Percentiles rank a stretch among this genome's conserved stretches.
These are phyloP conservation scores for Heterotilapia buettikoferi DNA, from an alignment of 2,113 vertebrate genomes.

Conservation along the genomic window DNA sequence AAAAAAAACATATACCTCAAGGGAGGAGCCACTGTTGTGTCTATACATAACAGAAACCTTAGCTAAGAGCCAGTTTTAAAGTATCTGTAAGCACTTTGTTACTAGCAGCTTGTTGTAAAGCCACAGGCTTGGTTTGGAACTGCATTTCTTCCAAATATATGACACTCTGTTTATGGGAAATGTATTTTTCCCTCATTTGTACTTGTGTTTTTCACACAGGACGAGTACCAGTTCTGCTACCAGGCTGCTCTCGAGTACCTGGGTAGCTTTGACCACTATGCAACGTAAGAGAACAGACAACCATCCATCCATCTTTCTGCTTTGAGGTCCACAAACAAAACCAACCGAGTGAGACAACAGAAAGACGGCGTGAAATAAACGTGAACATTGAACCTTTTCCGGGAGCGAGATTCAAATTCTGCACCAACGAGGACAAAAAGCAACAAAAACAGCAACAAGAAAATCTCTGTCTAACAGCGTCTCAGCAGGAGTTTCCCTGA, in stretches of 20 bases:
- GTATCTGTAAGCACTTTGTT: background rate
- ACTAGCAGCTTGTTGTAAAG: background rate
- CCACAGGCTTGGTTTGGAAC: background rate
- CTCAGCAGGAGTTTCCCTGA: slow-evolving; percentile 9
- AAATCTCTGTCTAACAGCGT: slow-evolving; percentile 46
- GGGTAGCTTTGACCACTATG: slow-evolving; percentile 98
- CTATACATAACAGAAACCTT: background rate
- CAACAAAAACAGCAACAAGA: slow-evolving; percentile 47
- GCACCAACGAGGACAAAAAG: slow-evolving; percentile 58
- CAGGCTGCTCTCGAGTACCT: slow-evolving; percentile 93
- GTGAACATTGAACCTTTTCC: slow-evolving; percentile 14
- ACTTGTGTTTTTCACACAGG: slow-evolving; percentile 66
- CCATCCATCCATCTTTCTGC: slow-evolving; percentile 38
- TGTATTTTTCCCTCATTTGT: background rate
- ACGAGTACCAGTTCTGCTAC: slow-evolving; percentile 97
- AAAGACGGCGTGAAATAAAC: slow-evolving; percentile 14
- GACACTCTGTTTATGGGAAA: background rate
- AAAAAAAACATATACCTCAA: background rate
- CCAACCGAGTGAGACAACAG: slow-evolving; percentile 4
- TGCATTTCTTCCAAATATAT: background rate
- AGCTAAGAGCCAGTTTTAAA: background rate
- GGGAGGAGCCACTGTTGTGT: background rate
- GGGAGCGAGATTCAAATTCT: slow-evolving; percentile 19
- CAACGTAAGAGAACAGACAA: slow-evolving; percentile 80
- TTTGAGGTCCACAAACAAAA: slow-evolving; percentile 40